Evolutionary conservation across 2,113 vertebrate species (phyloP).

Genomic region (Aptenodytes forsteri): DNA sequence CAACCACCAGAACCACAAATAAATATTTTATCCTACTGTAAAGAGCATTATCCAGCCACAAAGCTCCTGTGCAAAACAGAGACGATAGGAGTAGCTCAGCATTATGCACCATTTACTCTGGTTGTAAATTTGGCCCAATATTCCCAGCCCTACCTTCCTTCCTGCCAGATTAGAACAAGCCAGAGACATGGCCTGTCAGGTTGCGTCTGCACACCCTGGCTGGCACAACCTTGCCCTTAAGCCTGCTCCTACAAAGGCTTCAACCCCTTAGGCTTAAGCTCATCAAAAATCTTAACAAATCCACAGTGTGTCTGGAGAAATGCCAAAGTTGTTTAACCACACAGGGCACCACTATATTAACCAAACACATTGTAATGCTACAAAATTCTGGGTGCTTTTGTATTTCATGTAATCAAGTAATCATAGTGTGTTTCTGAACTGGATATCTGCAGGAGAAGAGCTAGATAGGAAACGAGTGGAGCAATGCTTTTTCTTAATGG

Average conservation of each 20-base stretch:
- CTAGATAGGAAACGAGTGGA: neutral
- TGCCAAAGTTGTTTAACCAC: neutral
- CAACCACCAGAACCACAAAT: neutral
- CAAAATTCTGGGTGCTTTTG: neutral
- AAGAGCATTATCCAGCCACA: neutral
- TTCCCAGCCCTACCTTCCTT: neutral
- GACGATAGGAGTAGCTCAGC: neutral
- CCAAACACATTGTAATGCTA: neutral
- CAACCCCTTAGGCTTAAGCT: neutral
- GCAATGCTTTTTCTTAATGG: neutral
- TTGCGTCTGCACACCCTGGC: neutral
- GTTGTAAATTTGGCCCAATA: neutral
- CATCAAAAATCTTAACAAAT: neutral
- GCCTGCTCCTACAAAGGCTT: neutral
- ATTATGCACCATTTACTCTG: neutral
- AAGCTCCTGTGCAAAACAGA: neutral
- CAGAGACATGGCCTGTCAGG: neutral
- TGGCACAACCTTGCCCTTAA: neutral
- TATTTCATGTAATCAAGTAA: neutral
- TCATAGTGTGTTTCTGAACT: neutral
- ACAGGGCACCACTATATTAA: neutral
- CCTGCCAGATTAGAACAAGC: neutral
- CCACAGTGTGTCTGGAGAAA: neutral
- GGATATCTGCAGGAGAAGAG: neutral
- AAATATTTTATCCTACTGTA: neutral